Conservation (phyloP, 2,113 vertebrate genomes). For the Istiophorus platypterus region DNA sequence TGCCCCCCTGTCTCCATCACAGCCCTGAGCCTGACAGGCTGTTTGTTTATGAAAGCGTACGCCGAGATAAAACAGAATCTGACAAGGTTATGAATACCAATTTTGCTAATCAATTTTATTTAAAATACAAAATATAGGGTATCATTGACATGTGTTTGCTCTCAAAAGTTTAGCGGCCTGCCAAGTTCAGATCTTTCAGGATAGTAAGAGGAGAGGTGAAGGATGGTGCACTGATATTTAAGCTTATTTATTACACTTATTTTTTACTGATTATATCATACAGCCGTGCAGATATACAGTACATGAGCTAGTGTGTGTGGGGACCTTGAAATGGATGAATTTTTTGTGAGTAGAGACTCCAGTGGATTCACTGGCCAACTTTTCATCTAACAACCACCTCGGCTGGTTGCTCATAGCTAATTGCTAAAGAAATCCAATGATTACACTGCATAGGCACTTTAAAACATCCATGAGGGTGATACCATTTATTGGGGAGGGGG, state of each 20-base stretch:
- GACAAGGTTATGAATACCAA: constrained; percentile 85
- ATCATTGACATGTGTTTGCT: constrained; percentile 80
- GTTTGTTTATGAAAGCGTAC: constrained; percentile 84
- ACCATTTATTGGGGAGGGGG: constrained; percentile 77
- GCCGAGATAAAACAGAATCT: constrained; percentile 86
- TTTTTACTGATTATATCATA: constrained; percentile 63
- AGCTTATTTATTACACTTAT: constrained; percentile 46
- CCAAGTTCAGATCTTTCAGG: constrained; percentile 61
- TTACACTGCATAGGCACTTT: constrained; percentile 80
- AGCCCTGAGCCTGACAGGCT: constrained; percentile 59
- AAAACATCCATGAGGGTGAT: constrained; percentile 78
- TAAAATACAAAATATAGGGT: constrained; percentile 78
- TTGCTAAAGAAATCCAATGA: constrained; percentile 85
- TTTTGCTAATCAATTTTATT: constrained; percentile 85
- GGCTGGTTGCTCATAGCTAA: constrained; percentile 82
- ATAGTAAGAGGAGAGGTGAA: constrained; percentile 53
- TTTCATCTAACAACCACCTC: constrained; percentile 70
- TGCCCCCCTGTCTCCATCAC: constrained; percentile 60
- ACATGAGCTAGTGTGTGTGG: constrained; percentile 12
- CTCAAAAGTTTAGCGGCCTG: constrained; percentile 59
- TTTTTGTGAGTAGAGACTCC: constrained; percentile 43
- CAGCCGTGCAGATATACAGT: constrained; percentile 42
- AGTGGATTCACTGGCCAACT: constrained; percentile 59
- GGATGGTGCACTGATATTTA: constrained; percentile 36
- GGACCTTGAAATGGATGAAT: constrained; percentile 35